Evolutionary conservation across 1,140 invertebrate genomes (phyloP), one percentile per base, ranked within the genome.

Genomic region (Oncopodura yosiiana): DNA sequence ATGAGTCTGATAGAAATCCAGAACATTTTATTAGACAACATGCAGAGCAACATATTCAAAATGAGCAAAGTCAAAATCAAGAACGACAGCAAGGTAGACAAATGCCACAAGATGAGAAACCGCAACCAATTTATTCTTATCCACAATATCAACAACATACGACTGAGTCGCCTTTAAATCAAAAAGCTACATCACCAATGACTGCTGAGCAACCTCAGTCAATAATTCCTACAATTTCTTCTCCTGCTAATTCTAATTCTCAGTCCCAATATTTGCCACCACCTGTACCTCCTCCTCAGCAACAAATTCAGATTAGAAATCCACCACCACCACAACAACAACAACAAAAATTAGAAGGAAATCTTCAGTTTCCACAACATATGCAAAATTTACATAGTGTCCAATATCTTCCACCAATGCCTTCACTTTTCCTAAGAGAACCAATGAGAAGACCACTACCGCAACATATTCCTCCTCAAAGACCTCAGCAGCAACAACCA

Each of bases 251-350:
- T 30, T 32, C 42, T 23, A 6, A n/a, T n/a, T 14, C 50, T 12
- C 49, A 42, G 12, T 42, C 36, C 24, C 21, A 18, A 12, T 34
- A 49, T 27, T 49, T 49, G n/a, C 29, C 34, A 18, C 44, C 37
- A 3, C 34, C 37, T 11, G 34, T 18, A n/a, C 34, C 24, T 27
- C 21, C 48, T 27, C 21, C 11, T 9, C n/a, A 34, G 8, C 8
- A 34, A 8, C 32, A 34, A n/a, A 9, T n/a, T n/a, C 32, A 8
- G 8, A n/a, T 34, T 34, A n/a, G n/a, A 8, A 9, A 8, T n/a
- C 32, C 32, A 34, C n/a, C 38, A 41, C 38, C 38, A 14, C 38
- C 38, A 18, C 8, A n/a, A n/a, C n/a, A n/a, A n/a, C n/a, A n/a
- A n/a, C n/a, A n/a, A n/a, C n/a, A n/a, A n/a, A n/a, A n/a, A 8